A percentile compares a stretch with the other conserved stretches of the same genome.
Evolutionary conservation across 2,113 vertebrate genomes (phyloP).

Genomic region (Melanerpes aurifrons): DNA sequence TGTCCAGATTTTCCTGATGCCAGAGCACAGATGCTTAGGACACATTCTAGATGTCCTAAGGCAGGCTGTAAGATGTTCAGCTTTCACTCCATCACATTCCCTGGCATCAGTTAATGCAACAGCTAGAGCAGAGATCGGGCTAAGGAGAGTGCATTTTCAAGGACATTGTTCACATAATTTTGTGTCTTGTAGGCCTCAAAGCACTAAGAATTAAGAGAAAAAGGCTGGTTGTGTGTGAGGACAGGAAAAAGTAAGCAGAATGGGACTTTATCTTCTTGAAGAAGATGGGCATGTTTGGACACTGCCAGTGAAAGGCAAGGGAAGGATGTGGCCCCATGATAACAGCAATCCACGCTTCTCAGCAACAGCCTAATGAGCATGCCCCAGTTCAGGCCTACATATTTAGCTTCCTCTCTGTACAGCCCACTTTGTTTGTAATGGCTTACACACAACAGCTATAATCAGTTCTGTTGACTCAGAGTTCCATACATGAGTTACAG

Average conservation of each 20-base stretch:
- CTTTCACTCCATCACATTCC: background rate
- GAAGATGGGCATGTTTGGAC: background rate
- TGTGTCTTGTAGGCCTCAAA: background rate
- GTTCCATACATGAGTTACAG: background rate
- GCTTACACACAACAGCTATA: background rate
- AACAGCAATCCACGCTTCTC: background rate
- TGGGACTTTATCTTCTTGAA: background rate
- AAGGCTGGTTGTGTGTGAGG: background rate
- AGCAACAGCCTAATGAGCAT: background rate
- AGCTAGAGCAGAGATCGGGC: background rate
- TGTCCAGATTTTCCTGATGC: background rate
- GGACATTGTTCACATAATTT: background rate
- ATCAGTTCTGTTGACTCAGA: background rate
- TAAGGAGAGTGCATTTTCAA: background rate
- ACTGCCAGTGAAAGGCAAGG: background rate
- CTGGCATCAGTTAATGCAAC: background rate
- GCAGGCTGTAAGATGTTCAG: background rate
- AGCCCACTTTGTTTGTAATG: background rate
- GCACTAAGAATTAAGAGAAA: slow-evolving; percentile 3
- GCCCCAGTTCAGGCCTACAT: background rate
- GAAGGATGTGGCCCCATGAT: background rate
- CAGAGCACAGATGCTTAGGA: background rate
- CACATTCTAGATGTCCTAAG: background rate
- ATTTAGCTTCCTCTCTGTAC: background rate
- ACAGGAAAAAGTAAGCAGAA: background rate